Base-by-base conservation (phyloP, 1,140 invertebrate genomes). In the Heterodera schachtii region DNA sequence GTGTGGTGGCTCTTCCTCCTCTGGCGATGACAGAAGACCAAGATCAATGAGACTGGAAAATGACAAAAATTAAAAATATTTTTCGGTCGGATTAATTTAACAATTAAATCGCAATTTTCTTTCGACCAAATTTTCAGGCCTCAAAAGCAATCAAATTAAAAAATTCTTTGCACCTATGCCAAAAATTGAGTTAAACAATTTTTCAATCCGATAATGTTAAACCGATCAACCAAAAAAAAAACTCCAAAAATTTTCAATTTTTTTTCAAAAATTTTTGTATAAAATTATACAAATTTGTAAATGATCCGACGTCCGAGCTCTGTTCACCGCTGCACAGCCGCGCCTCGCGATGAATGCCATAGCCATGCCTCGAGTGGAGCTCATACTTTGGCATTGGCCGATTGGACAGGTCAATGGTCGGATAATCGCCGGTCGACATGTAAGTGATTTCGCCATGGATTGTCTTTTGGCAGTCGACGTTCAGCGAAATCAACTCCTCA, bases 391-490 rank as follows among this genome's bases (percentile, higher is more conserved):
- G 84, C 79, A 84, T 84, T 19, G 44, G 21, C 8, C 85, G 52
- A 46, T 31, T 81, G 13, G 16, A 19, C 52, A 85, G 73, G 66
- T 85, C 83, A 41, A 74, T 77, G 44, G 81, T 86, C 47, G 84
- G 84, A 49, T 85, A 85, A 41, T 85, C 84, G 31, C 84, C 84
- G 1, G 84, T 87, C 16, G 64, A 47, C 31, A 85, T 57, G 71
- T 86, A 85, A 13, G 74, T 86, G 16, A 83, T 69, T 71, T 86
- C 84, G 6, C 84, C 84, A 46, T 85, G 70, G 16, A 86, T 75
- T 49, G 60, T 83, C 43, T 71, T 83, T 44, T 84, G 85, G 31
- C 74, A 74, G 46, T 85, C 82, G 9, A 84, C 49, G 31, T 84
- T 86, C 67, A 83, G 73, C 31, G 84, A 84, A 3, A 86, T 44